These are phyloP conservation scores for Elephas maximus DNA, from an alignment of 2,113 vertebrate species.

Conservation along the genomic window DNA sequence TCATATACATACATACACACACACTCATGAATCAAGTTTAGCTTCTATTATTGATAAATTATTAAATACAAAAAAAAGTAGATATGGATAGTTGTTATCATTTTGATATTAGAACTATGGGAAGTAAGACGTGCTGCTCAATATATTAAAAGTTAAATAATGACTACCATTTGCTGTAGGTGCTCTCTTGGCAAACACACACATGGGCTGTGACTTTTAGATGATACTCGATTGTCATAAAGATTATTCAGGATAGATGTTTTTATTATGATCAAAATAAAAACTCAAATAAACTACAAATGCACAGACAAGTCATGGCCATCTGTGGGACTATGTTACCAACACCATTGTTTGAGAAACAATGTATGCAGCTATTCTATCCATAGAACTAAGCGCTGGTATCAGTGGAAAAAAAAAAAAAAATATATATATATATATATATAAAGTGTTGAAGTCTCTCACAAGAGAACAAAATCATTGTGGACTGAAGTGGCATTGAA, in stretches of 20 bases:
- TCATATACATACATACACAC: neutral
- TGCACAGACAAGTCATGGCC: conserved; percentile 3
- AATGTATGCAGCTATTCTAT: neutral
- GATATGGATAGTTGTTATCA: neutral
- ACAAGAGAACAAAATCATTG: neutral
- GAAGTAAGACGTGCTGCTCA: neutral
- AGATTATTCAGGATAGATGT: conserved; percentile 3
- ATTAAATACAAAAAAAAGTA: neutral
- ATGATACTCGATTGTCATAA: neutral
- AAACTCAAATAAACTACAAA: neutral
- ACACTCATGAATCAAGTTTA: neutral
- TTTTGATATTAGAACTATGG: neutral
- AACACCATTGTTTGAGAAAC: neutral
- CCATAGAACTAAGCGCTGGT: neutral
- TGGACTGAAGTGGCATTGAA: neutral
- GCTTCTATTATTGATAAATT: neutral
- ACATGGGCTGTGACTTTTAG: neutral
- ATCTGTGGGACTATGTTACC: neutral
- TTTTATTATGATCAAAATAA: conserved; percentile 20
- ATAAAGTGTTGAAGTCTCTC: neutral
- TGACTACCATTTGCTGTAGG: neutral
- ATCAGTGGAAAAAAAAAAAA: neutral
- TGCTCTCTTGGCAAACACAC: neutral
- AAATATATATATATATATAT: neutral
- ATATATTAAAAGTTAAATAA: neutral